These are phyloP conservation scores for Trichonephila clavata DNA, from an alignment of 1,140 invertebrate species.

Conservation along the genomic window DNA sequence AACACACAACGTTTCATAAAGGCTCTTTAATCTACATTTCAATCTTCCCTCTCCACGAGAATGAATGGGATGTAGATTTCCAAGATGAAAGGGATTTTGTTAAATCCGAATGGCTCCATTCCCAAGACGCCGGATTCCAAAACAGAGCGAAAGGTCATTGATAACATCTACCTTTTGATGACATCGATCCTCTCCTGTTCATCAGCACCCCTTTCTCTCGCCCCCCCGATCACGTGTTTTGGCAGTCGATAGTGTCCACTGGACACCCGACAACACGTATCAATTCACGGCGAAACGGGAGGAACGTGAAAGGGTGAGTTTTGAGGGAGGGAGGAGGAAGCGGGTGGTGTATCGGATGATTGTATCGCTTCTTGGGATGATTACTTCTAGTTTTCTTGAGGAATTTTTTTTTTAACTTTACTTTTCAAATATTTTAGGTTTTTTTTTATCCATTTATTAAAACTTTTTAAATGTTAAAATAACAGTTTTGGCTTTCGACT, in stretches of 20 bases:
- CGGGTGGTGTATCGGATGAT: not conserved
- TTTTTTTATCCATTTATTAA: too few relatives aligned
- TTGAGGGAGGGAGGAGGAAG: too few relatives aligned
- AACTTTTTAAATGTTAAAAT: too few relatives aligned
- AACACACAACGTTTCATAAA: too few relatives aligned
- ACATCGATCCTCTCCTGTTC: conserved; percentile 20
- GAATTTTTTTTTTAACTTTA: too few relatives aligned
- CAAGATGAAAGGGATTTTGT: too few relatives aligned
- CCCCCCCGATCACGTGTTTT: not conserved
- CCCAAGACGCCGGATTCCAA: not conserved
- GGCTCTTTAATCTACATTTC: too few relatives aligned
- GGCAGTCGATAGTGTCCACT: conserved; percentile 8
- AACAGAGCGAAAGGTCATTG: not conserved
- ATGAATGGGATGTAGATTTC: too few relatives aligned
- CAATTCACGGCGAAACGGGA: not conserved
- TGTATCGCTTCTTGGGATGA: not conserved
- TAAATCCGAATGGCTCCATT: too few relatives aligned
- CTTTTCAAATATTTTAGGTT: too few relatives aligned
- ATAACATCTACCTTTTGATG: conserved; percentile 18
- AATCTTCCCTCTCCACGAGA: too few relatives aligned
- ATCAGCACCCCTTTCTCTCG: not conserved
- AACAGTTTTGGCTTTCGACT: too few relatives aligned
- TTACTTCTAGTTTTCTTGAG: not conserved
- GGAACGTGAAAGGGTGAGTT: not conserved
- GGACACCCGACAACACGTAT: not conserved